Evolutionary conservation across 2,113 vertebrate species (phyloP), one percentile per base, ranked within the genome.

Genomic region (Ceyx margarethae): DNA sequence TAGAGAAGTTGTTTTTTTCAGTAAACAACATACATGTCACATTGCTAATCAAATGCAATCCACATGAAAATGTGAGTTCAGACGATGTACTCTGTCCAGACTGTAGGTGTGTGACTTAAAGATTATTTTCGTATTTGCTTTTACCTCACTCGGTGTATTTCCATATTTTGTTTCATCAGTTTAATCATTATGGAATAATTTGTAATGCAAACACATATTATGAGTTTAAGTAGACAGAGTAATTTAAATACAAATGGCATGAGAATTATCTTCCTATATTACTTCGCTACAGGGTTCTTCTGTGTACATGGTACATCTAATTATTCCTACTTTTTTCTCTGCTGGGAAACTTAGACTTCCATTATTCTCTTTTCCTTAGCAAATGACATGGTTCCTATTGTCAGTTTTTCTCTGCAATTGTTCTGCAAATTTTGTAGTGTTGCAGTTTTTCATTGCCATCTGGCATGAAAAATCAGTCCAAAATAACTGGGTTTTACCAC

Each of bases 401-500:
- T 82, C 91, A 89, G 40, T 45, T 86, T 92, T 85, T 93, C 56
- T 94, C 69, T 96, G 57, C 25, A 65, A 10, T 80, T 14, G 80
- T 64, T 82, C 83, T 92, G n/a, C 42, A 62, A 85, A 77, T 91
- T 90, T 94, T 77, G 33, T 51, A 74, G 37, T 42, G 58, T 82
- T 68, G 58, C 67, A 83, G 19, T 40, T 80, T 93, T 81, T 65
- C 23, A 72, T 23, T 53, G 56, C 73, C 69, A 85, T 81, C 85
- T 94, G 91, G 60, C 87, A 73, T 80, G 42, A 17, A 73, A 42
- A 61, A 78, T 62, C 53, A 83, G 65, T 90, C 75, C 82, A 79
- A 96, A 95, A 78, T 83, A 86, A 84, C 65, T 72, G 66, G 2
- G 7, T 83, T 95, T 79, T 58, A 60, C 61, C 94, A 91, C 85